Base-by-base conservation (phyloP, 2,797 vertebrate genomes). In the Epinephelus malabaricus region DNA sequence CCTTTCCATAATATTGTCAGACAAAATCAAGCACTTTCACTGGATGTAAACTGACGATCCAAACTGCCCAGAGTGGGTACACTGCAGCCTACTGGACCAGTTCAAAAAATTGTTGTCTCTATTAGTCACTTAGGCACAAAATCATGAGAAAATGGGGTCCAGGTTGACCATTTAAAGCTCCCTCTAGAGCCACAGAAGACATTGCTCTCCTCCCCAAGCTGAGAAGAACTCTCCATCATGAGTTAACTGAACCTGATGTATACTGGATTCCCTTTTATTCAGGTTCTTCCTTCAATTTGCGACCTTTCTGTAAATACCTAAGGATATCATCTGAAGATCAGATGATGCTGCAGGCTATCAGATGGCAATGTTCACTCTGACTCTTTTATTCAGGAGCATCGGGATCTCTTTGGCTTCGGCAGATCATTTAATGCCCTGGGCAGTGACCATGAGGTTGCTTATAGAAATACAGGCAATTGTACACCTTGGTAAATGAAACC, bases 301-400 rank as follows among this genome's bases (percentile, higher is more conserved):
- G n/a, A 11, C n/a, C 53, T 11, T 3, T 47, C 40, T 23, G 6
- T 5, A 4, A 58, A 27, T 27, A 18, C 50, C 40, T 17, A 18
- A 14, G 13, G 47, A 50, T 21, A 54, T 68, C 10, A 45, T 25
- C 23, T 38, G n/a, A 62, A 45, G 43, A 65, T 55, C 23, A 27
- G 12, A 17, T 43, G 12, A 11, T 25, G 25, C 17, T 70, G 15
- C 34, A 19, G 30, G 63, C 54, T 17, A 30, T 43, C 51, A 30
- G 27, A 15, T 25, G 51, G 70, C 7, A 2, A 27, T 60, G 43
- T 62, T 66, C 45, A 34, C 43, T 38, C 17, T 17, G 19, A 30
- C 27, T 47, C 15, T 58, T 62, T 66, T 64, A 71, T 72, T 75
- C 27, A 40, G n/a, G 19, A 40, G 55, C 21, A 38, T 10, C 6